Evolutionary conservation across 2,797 vertebrate species (phyloP).

Genomic region (Potorous gilbertii): DNA sequence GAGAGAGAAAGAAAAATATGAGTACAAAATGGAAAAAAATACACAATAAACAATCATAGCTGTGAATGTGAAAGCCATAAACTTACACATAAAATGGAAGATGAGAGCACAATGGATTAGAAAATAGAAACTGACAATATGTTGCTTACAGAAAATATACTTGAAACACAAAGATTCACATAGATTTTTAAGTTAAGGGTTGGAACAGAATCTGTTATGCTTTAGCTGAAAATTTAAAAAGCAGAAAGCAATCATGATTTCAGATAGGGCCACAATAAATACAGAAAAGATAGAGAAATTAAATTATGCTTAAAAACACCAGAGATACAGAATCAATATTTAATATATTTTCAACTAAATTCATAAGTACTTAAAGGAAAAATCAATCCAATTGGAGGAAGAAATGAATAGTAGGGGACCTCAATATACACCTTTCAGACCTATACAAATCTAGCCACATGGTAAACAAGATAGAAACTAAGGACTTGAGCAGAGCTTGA

Average conservation of each 20-base stretch:
- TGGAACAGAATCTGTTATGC: no score
- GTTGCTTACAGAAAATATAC: background rate
- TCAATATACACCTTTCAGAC: background rate
- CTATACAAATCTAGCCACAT: background rate
- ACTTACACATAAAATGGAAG: background rate
- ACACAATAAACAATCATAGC: no score
- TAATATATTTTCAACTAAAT: background rate
- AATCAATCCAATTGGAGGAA: background rate
- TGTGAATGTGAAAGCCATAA: no score
- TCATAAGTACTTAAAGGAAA: background rate
- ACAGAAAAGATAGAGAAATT: background rate
- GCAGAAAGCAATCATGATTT: background rate
- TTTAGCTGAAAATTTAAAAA: no score
- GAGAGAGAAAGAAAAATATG: no score
- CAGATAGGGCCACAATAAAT: background rate
- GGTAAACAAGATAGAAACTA: background rate
- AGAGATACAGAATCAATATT: background rate
- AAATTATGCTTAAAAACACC: background rate
- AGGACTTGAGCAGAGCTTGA: background rate
- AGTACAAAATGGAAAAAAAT: no score
- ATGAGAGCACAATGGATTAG: background rate
- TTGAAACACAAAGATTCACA: background rate
- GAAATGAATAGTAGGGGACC: background rate
- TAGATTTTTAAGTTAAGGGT: background rate
- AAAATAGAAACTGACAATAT: background rate